These are phyloP conservation scores for Labia minor DNA, from an alignment of 2,888 invertebrate species.

Conservation along the genomic window DNA sequence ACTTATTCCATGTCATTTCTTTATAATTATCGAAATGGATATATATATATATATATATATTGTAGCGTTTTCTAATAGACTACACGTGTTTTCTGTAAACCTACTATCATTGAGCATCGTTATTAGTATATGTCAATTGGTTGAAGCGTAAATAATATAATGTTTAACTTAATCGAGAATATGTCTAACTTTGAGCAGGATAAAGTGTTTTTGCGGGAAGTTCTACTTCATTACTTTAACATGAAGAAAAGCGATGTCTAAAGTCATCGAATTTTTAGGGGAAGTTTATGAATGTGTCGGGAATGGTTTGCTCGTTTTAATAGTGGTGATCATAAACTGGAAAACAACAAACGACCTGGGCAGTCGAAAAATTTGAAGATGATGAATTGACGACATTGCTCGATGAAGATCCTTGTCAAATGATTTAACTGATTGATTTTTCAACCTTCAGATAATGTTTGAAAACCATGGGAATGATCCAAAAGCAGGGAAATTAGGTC, in stretches of 20 bases:
- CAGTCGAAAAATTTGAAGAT: not conserved
- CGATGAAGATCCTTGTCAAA: not conserved
- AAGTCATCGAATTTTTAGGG: not conserved
- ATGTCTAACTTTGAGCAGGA: not conserved
- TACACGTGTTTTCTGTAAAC: not conserved
- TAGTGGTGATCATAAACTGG: not conserved
- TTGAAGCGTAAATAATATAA: not conserved
- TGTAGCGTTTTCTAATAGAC: not conserved
- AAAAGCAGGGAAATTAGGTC: no score
- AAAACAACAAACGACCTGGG: not conserved
- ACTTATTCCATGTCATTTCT: no score
- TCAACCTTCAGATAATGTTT: no score
- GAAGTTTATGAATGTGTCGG: not conserved
- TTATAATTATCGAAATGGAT: no score
- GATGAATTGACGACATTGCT: no score
- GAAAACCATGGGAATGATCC: no score
- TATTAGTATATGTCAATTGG: not conserved
- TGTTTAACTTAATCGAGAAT: not conserved
- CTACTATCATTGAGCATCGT: not conserved
- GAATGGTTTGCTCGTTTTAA: no score
- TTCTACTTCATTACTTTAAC: no score
- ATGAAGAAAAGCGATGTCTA: not conserved
- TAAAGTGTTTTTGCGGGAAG: not conserved
- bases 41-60: no score
- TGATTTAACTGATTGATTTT: no score